Base-by-base conservation (phyloP, 2,797 vertebrate genomes). In the Enteromius thamalakanensis region DNA sequence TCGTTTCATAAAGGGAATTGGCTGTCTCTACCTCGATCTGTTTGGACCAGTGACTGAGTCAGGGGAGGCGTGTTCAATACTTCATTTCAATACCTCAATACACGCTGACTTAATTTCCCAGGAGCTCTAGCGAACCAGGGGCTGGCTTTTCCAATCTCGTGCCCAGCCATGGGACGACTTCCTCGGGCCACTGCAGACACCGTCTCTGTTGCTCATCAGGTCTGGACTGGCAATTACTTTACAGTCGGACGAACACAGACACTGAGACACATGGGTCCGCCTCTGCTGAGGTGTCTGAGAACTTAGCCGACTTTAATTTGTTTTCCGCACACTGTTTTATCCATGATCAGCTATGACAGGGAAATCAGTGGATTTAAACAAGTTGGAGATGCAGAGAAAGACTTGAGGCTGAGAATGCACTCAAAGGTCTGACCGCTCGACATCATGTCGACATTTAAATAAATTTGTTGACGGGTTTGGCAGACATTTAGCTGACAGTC, bases 61-160 rank as follows among this genome's bases (percentile, higher is more conserved):
- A 65, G 53, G 79, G 72, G 69, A 78, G 51, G 45, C 81, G 79
- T 91, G 82, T 74, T 91, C 86, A 67, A 62, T 89, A 89, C 87
- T 90, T 90, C 80, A 88, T 86, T 88, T 87, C 87, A 89, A 87
- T 91, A 86, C 89, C 79, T 88, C 87, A 47, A 80, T 83, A 86
- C 90, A 83, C 84, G 83, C 88, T 55, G 86, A 81, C 87, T 88
- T 90, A 88, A 92, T 91, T 92, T 92, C 92, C 90, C 90, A 49
- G 69, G 89, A 91, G 91, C 85, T 76, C 68, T 72, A 85, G 79
- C 72, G 81, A 86, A 47, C 60, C 81, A 60, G 65, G 21, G 49
- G 49, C 81, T 70, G 75, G 53, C 47, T 71, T 70, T 68, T 82
- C 65, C 51, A 80, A 83, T 82, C 85, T 72, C 26, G 68, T 53